Evolutionary conservation across 2,113 vertebrate genomes (phyloP).

Genomic region (Alligator mississippiensis): DNA sequence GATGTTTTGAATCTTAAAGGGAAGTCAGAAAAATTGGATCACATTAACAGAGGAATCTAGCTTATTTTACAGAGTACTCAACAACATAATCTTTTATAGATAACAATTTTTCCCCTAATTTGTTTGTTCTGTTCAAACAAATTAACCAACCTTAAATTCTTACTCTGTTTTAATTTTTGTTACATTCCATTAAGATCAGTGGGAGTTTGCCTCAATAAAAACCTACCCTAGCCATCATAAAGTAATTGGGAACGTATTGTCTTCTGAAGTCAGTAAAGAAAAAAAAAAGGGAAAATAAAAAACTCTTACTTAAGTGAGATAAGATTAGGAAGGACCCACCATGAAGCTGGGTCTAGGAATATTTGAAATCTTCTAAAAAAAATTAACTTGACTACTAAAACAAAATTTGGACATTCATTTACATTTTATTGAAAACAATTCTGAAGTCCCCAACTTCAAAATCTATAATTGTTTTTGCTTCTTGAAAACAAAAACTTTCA

Average conservation of each 20-base stretch:
- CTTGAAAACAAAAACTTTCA: too few species aligned
- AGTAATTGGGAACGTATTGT: background rate
- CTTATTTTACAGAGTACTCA: background rate
- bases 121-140: background rate
- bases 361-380: background rate
- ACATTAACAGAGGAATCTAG: background rate
- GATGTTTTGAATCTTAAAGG: background rate
- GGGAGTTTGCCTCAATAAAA: background rate
- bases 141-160: background rate
- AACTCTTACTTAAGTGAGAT: background rate
- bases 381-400: slow-evolving; percentile 4
- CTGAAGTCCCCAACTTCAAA: too few species aligned
- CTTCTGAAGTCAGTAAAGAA: background rate
- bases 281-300: background rate
- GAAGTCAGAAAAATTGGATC: background rate
- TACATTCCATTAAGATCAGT: background rate
- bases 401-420: background rate
- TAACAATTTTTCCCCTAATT: background rate
- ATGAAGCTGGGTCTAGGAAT: background rate
- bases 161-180: background rate
- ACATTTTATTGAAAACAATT: background rate
- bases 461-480: too few species aligned
- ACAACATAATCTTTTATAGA: background rate
- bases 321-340: background rate
- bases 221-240: background rate